A percentile compares a stretch with the other conserved stretches of the same genome.
phyloP scores from a whole-genome alignment of 2,113 vertebrate species.

The Polyodon spathula region DNA sequence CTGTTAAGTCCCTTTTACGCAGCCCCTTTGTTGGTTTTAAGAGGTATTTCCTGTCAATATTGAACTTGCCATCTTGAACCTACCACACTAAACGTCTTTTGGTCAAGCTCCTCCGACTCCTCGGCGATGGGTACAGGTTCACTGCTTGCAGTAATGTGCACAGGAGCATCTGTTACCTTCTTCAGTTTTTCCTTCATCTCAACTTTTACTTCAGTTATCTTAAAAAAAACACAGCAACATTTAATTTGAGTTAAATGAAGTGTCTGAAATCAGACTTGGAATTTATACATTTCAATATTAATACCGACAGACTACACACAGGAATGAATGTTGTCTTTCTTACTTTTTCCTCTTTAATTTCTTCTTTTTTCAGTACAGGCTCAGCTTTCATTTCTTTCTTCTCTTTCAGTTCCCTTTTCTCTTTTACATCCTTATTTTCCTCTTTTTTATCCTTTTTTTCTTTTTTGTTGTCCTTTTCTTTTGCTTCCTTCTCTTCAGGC shows the following conservation, averaged over 20 bases:
- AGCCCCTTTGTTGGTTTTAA: too few species aligned
- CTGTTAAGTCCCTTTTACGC: too few species aligned
- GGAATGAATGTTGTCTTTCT: too few species aligned
- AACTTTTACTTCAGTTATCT: slow-evolving; percentile 62
- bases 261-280: too few species aligned
- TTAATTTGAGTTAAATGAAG: too few species aligned
- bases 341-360: slow-evolving; percentile 66
- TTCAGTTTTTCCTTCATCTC: slow-evolving; percentile 77
- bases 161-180: slow-evolving; percentile 68
- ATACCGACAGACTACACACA: too few species aligned
- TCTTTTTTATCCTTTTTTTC: slow-evolving; percentile 47
- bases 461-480: slow-evolving; percentile 52
- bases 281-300: too few species aligned
- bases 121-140: slow-evolving; percentile 75
- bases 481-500: slow-evolving; percentile 65
- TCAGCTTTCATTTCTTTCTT: slow-evolving; percentile 75
- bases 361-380: slow-evolving; percentile 68
- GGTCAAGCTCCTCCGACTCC: slow-evolving; percentile 92
- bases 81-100: slow-evolving; percentile 97
- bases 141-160: slow-evolving; percentile 75
- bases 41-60: slow-evolving; percentile 43
- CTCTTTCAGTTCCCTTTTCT: slow-evolving; percentile 79
- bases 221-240: slow-evolving; percentile 9
- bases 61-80: slow-evolving; percentile 24
- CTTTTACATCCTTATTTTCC: slow-evolving; percentile 67